Evolutionary conservation across 2,113 vertebrate genomes (phyloP).

Genomic region (Vicugna pacos): DNA sequence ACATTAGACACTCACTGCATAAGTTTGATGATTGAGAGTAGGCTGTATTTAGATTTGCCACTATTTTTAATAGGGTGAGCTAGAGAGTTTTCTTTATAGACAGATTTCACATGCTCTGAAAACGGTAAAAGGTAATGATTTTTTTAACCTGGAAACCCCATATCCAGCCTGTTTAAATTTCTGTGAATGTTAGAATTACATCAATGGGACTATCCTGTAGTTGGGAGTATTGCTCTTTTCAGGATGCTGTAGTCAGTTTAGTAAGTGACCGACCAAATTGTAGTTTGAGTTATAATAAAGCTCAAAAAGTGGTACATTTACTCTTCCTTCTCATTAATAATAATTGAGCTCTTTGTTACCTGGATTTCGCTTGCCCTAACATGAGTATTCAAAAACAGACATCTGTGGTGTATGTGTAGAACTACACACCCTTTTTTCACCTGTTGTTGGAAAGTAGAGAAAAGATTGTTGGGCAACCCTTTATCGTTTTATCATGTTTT

Average conservation of each 20-base stretch:
- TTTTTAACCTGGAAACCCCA: constrained; percentile 54
- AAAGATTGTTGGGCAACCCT: constrained; percentile 34
- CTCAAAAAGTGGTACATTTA: constrained; percentile 47
- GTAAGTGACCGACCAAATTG: constrained; percentile 55
- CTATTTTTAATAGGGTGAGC: constrained; percentile 67
- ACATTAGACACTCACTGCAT: not conserved
- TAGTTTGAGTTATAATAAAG: constrained; percentile 53
- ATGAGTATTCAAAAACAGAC: constrained; percentile 26
- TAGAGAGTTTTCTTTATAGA: constrained; percentile 50
- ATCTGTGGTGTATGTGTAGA: constrained; percentile 1
- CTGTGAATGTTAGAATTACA: constrained; percentile 52
- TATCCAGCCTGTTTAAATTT: constrained; percentile 45
- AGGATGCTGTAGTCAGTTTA: not conserved
- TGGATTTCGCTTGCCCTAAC: constrained; percentile 59
- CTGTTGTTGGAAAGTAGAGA: constrained; percentile 58
- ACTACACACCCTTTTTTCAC: constrained; percentile 9
- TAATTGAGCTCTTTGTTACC: constrained; percentile 29
- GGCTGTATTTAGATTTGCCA: constrained; percentile 43
- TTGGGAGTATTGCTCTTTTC: not conserved
- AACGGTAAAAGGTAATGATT: constrained; percentile 22
- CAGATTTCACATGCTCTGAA: constrained; percentile 51
- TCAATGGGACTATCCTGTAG: not conserved
- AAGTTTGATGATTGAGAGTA: constrained; percentile 45
- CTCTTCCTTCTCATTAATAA: constrained; percentile 4
- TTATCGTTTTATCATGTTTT: constrained; percentile 59